phyloP scores from a whole-genome alignment of 2,113 vertebrate genomes.

The Oreocharis arfaki region DNA sequence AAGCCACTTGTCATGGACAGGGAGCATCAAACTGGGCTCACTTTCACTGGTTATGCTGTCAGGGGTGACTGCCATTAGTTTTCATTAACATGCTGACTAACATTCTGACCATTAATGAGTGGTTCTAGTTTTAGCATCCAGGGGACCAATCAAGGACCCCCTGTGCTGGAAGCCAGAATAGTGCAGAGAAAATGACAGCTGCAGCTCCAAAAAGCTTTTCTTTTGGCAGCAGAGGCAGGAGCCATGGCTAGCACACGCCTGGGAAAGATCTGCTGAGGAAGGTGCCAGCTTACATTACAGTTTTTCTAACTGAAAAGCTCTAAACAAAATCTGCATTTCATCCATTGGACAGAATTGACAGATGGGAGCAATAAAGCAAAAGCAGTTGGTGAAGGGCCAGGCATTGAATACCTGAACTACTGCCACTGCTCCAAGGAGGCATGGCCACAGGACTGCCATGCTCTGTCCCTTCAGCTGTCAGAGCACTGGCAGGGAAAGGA shows the following conservation, averaged over 20 bases:
- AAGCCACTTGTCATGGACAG: background rate
- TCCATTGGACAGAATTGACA: background rate
- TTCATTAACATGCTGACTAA: background rate
- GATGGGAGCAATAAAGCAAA: background rate
- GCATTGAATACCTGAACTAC: background rate
- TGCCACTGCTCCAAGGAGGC: accelerated
- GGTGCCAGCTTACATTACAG: background rate
- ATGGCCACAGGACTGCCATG: accelerated
- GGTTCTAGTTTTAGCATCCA: background rate
- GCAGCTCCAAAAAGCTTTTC: background rate
- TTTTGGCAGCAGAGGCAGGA: background rate
- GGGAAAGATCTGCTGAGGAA: background rate
- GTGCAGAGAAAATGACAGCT: background rate
- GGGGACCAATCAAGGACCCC: background rate
- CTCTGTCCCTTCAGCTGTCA: background rate
- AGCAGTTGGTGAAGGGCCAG: background rate
- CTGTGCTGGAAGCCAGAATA: background rate
- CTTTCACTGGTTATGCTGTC: background rate
- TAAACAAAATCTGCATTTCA: background rate
- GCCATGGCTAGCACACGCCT: background rate
- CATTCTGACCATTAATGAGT: background rate
- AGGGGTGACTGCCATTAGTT: background rate
- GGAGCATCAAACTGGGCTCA: background rate
- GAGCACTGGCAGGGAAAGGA: background rate
- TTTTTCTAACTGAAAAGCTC: background rate